These are phyloP conservation scores for Cryptocephalus primarius DNA, from an alignment of 2,888 invertebrate genomes.

Conservation along the genomic window DNA sequence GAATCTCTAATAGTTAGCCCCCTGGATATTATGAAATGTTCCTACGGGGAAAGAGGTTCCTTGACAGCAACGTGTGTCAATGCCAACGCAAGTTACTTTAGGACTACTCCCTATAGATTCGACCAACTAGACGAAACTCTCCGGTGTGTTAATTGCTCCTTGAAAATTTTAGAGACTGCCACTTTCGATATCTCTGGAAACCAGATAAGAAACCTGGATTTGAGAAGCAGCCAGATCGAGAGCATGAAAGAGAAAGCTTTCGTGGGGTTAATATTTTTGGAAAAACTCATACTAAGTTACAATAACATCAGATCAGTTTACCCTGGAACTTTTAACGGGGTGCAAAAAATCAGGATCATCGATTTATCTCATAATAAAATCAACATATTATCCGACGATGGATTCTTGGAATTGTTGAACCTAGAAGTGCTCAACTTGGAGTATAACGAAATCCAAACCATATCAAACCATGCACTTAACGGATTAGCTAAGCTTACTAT, in stretches of 20 bases:
- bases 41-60: conserved; percentile 35
- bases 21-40: conserved; percentile 25
- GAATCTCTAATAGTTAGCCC: background rate
- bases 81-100: conserved; percentile 30
- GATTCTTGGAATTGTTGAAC: conserved; percentile 27
- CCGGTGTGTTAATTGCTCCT: conserved; percentile 28
- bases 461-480: conserved; percentile 24
- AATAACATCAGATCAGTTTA: conserved; percentile 27
- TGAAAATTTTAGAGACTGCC: conserved; percentile 25
- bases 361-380: conserved; percentile 29
- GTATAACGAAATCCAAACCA: conserved; percentile 24
- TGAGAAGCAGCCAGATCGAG: conserved; percentile 24
- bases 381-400: conserved; percentile 23
- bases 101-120: conserved; percentile 31
- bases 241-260: conserved; percentile 27
- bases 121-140: conserved; percentile 34
- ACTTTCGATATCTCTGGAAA: conserved; percentile 35
- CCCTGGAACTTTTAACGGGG: conserved; percentile 29
- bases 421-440: conserved; percentile 23
- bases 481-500: conserved; percentile 23
- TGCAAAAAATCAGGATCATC: conserved; percentile 29
- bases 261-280: conserved; percentile 31
- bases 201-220: conserved; percentile 27
- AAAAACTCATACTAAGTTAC: conserved; percentile 23
- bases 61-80: conserved; percentile 33